A percentile compares a stretch with the other conserved stretches of the same genome.
Conservation (phyloP, 2,797 vertebrate species). For the Gephyroberyx darwinii region DNA sequence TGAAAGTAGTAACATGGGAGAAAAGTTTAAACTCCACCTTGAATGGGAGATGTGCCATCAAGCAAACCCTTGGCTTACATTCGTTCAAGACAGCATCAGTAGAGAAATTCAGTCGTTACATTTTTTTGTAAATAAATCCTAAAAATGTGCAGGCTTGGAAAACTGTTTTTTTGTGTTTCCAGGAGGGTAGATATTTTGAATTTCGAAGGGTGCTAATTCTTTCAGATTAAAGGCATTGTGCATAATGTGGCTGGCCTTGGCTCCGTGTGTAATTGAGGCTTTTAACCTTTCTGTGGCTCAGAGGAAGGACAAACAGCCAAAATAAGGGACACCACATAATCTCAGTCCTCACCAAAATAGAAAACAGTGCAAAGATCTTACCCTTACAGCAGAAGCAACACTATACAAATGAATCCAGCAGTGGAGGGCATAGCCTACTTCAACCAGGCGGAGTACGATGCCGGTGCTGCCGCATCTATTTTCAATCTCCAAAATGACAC, state of each 20-base stretch:
- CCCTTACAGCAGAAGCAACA: conserved; percentile 42
- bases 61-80: conserved; percentile 23
- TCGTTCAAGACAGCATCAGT: conserved; percentile 15
- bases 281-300: conserved; percentile 70
- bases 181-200: conserved; percentile 37
- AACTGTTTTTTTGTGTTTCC: conserved; percentile 17
- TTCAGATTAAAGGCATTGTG: conserved; percentile 49
- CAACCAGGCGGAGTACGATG: conserved; percentile 39
- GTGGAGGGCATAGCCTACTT: conserved; percentile 42
- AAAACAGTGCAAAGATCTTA: conserved; percentile 46
- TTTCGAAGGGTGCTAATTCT: conserved; percentile 60
- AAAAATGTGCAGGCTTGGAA: conserved; percentile 23
- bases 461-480: conserved; percentile 60
- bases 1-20: not conserved
- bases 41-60: conserved; percentile 31
- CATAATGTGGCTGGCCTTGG: conserved; percentile 52
- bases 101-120: not conserved
- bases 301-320: conserved; percentile 65
- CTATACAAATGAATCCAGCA: conserved; percentile 47
- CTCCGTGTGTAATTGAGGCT: conserved; percentile 68
- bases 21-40: conserved; percentile 21
- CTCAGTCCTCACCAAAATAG: conserved; percentile 60
- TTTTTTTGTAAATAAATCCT: conserved; percentile 2
- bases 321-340: conserved; percentile 56
- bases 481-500: conserved; percentile 64